Evolutionary conservation across 2,888 invertebrate species (phyloP), one percentile per base, ranked within the genome.

Genomic region (Drosophila tanythrix): DNA sequence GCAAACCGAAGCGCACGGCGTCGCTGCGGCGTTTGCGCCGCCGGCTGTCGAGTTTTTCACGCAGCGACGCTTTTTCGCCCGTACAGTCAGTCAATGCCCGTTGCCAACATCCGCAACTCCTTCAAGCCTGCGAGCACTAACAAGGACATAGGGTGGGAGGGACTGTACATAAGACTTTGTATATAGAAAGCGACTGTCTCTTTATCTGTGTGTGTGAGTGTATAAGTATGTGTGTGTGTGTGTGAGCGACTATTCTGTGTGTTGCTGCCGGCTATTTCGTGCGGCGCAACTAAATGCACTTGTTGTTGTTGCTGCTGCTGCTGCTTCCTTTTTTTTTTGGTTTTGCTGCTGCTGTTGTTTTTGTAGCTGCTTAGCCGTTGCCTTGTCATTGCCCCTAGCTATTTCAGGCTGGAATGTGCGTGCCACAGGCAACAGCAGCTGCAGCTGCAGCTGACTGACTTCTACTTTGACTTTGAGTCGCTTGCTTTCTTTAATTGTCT

Each of bases 221-320:
- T 58, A 35, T 46, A 33, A 62, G 25, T 62, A 10, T 70, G 21
- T 69, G 25, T 58, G 40, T 60, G 33, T 70, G 51, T 73, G 55
- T 73, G 36, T 74, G 53, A 46, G 59, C 13, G 62, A 76, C 75
- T 78, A 72, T 72, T 71, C 71, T 76, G 59, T 66, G 50, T 66
- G 35, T 61, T 62, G 78, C 85, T 64, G 35, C 46, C 38, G 80
- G 88, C 64, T 43, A 62, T 88, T 86, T 77, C 76, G 70, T 75
- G 75, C 74, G 82, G 79, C 79, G 86, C 86, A 88, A 88, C 85
- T 88, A 85, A 85, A 88, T 85, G 86, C 88, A 85, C 82, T 85
- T 84, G 80, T 75, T 83, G 75, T 77, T 74, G 76, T 65, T 75
- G 57, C 10, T 63, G 61, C 33, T 38, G 53, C 31, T 69, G 65